Percentiles rank a stretch among this genome's conserved stretches.
phyloP scores from a whole-genome alignment of 2,888 invertebrate genomes.

The Gonocerus acuteangulatus region DNA sequence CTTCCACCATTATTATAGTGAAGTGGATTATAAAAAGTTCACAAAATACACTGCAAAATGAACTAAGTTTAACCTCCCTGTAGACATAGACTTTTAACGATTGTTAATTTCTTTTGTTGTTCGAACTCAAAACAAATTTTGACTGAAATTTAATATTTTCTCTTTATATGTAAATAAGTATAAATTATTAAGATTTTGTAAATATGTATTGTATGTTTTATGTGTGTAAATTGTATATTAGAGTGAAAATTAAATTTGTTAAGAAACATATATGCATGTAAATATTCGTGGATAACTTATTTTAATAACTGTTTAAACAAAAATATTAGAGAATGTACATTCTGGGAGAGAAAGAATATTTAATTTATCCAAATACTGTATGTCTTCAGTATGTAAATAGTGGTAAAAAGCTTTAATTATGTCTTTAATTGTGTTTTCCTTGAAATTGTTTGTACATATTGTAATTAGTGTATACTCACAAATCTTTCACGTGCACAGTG shows the following conservation, averaged over 20 bases:
- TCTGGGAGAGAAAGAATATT: neutral
- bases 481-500: conserved; percentile 6
- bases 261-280: neutral
- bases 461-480: conserved; percentile 14
- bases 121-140: too few species aligned
- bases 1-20: too few species aligned
- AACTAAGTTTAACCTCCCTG: too few species aligned
- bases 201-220: conserved; percentile 24
- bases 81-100: too few species aligned
- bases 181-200: conserved; percentile 5
- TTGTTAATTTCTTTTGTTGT: too few species aligned
- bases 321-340: neutral
- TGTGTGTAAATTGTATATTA: conserved; percentile 22
- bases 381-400: neutral
- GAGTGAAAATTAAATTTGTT: conserved; percentile 3
- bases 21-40: too few species aligned
- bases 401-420: conserved; percentile 25
- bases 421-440: neutral
- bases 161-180: conserved; percentile 12
- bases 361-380: neutral
- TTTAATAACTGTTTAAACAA: conserved; percentile 6
- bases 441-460: conserved; percentile 20
- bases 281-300: conserved; percentile 7
- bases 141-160: conserved; percentile 16
- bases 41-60: too few species aligned